Conservation (phyloP, 92 coral and sea anemone genomes). For the Palythoa caribaeorum region DNA sequence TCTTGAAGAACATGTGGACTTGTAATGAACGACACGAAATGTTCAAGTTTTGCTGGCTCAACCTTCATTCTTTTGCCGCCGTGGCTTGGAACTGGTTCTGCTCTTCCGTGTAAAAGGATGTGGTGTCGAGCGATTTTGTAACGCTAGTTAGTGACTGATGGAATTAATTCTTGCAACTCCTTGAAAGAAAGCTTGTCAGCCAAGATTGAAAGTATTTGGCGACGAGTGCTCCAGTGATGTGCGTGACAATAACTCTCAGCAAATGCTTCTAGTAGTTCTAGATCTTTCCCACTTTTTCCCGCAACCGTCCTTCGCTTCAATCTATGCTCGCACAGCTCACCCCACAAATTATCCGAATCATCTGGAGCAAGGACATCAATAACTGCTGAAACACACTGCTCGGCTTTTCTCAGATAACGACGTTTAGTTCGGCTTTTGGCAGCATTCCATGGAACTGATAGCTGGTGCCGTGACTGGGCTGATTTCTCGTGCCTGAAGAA, state of each 20-base stretch:
- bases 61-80: not conserved
- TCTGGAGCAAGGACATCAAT: slow-evolving; percentile 6
- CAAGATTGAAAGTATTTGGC: slow-evolving; percentile 30
- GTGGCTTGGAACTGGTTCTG: not conserved
- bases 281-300: slow-evolving; percentile 3
- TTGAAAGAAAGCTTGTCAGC: not conserved
- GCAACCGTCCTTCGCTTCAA: slow-evolving; percentile 4
- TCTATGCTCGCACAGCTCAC: not conserved
- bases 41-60: slow-evolving; percentile 48
- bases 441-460: slow-evolving; percentile 56
- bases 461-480: slow-evolving; percentile 18
- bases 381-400: slow-evolving; percentile 43
- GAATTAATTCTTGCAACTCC: slow-evolving; percentile 7
- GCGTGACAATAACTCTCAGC: slow-evolving; percentile 52
- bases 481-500: not conserved
- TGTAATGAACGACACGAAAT: slow-evolving; percentile 63
- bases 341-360: slow-evolving; percentile 2
- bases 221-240: slow-evolving; percentile 59
- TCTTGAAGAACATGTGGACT: slow-evolving; percentile 70
- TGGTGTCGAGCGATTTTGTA: not conserved
- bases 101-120: slow-evolving; percentile 5
- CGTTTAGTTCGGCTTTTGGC: slow-evolving; percentile 63
- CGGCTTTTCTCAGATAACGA: slow-evolving; percentile 1
- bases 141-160: not conserved
- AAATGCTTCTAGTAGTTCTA: slow-evolving; percentile 55